phyloP scores from a whole-genome alignment of 2,797 vertebrate genomes.

The Hirundo rustica region DNA sequence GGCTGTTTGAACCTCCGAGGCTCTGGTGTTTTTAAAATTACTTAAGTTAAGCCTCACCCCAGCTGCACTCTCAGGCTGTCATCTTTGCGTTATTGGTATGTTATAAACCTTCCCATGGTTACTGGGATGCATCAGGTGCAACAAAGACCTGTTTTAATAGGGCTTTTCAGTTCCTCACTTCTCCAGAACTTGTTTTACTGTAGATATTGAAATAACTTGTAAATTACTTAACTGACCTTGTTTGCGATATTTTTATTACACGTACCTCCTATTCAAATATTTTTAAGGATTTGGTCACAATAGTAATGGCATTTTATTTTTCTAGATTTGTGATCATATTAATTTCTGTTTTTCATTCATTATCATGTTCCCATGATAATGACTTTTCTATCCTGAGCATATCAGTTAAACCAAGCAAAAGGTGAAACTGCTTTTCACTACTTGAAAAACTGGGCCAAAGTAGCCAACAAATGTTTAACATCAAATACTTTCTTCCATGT shows the following conservation, averaged over 20 bases:
- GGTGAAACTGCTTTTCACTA: constrained; percentile 16
- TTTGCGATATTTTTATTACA: not conserved
- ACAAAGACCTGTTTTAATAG: not conserved
- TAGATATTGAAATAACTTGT: not conserved
- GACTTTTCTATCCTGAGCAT: not conserved
- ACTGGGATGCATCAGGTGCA: not conserved
- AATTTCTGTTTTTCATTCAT: not conserved
- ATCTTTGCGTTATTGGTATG: not conserved
- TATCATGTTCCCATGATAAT: not conserved
- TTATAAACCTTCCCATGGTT: not conserved
- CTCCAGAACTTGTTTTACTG: not conserved
- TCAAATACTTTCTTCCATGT: constrained; percentile 21
- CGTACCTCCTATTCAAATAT: accelerated
- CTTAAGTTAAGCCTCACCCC: not conserved
- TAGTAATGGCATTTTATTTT: not conserved
- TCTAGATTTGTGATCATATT: constrained; percentile 1
- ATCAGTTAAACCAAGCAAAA: not conserved
- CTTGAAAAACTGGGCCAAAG: constrained; percentile 55
- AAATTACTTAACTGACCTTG: constrained; percentile 9
- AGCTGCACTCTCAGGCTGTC: not conserved
- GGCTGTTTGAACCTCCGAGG: not conserved
- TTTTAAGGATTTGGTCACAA: not conserved
- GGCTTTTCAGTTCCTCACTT: not conserved
- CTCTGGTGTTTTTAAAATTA: not conserved
- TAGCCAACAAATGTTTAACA: constrained; percentile 29